Evolutionary conservation across 2,888 invertebrate genomes (phyloP).

Genomic region (Rhagonycha fulva): DNA sequence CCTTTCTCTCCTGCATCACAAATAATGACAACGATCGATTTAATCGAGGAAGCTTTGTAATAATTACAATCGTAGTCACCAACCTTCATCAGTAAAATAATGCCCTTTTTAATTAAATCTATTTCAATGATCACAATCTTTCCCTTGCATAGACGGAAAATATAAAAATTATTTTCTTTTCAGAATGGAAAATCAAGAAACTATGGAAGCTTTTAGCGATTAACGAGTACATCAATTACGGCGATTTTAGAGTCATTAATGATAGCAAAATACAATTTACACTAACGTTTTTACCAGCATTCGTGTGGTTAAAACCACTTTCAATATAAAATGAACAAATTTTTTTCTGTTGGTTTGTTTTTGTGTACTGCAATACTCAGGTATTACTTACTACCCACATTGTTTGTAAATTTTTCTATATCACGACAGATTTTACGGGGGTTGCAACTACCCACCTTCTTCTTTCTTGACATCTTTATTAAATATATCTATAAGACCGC

Average conservation of each 20-base stretch:
- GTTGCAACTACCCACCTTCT: no score
- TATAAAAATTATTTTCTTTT: not conserved
- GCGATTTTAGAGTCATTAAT: not conserved
- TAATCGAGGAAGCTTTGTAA: not conserved
- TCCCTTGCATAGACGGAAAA: not conserved
- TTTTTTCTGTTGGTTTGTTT: not conserved
- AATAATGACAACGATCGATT: not conserved
- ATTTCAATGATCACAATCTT: not conserved
- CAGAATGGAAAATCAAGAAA: not conserved
- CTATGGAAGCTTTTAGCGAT: not conserved
- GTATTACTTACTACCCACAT: not conserved
- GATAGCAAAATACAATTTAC: not conserved
- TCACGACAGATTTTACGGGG: no score
- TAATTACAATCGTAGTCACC: not conserved
- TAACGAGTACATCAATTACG: not conserved
- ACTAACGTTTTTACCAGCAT: not conserved
- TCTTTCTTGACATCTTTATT: no score
- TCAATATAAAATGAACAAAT: not conserved
- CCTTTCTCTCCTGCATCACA: not conserved
- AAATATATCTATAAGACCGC: no score
- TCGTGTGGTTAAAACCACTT: not conserved
- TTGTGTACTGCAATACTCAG: not conserved
- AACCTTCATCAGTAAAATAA: not conserved
- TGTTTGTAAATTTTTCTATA: not conserved
- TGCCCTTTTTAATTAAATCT: not conserved